phyloP scores from a whole-genome alignment of 2,797 vertebrate genomes.

The Sebastes kiyomatsui region DNA sequence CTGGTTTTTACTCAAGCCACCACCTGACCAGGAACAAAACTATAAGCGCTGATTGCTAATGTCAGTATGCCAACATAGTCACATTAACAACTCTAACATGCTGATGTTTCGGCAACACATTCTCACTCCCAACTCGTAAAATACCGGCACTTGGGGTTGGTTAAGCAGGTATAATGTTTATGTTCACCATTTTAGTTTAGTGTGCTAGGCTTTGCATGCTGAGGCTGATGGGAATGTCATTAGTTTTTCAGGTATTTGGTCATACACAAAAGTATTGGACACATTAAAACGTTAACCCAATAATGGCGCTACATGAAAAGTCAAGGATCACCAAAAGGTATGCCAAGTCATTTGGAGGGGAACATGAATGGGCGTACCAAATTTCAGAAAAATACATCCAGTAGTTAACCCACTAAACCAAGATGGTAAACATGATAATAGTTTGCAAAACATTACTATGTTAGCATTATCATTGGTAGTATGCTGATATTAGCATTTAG shows the following conservation, averaged over 20 bases:
- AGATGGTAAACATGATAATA: not conserved
- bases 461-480: not conserved
- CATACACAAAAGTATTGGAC: not conserved
- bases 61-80: not conserved
- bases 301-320: not conserved
- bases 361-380: not conserved
- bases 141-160: no score
- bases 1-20: not conserved
- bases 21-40: not conserved
- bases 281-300: not conserved
- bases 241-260: not conserved
- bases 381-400: not conserved
- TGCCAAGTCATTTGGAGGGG: not conserved
- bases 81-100: not conserved
- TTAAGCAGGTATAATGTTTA: no score
- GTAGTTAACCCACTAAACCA: not conserved
- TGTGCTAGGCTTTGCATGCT: not conserved
- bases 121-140: no score
- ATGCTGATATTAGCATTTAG: not conserved
- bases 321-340: not conserved
- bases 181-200: not conserved
- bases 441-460: not conserved
- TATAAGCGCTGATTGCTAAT: not conserved
- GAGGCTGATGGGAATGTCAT: not conserved
- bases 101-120: not conserved